Base-by-base conservation (phyloP, 2,113 vertebrate genomes). In the Nycticryphes semicollaris region DNA sequence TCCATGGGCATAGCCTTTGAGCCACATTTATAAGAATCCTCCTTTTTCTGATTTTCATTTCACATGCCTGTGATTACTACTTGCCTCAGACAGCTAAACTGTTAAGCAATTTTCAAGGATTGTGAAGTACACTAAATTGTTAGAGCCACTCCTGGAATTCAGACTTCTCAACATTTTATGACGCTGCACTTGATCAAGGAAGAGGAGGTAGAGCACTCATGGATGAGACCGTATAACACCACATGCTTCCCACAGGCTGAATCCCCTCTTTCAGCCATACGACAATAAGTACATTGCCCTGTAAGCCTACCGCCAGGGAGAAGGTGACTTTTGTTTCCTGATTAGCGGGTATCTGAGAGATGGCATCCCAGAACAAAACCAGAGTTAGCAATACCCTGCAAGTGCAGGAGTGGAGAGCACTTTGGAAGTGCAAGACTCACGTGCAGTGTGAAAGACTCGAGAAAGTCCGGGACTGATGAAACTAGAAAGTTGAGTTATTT, bases 61-160 rank as follows among this genome's bases (percentile, higher is more conserved):
- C n/a, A n/a, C n/a, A n/a, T 57, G 54, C 39, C 60, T 56, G 23
- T 75, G 62, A 94, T 86, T 85, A 84, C 20, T 12, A 69, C 68
- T 64, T 88, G 50, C 63, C 92, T 69, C 82, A 90, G 53, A 94
- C 16, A 85, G 4, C 27, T 76, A 45, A 50, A 80, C 57, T 80
- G 73, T 62, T 93, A 94, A 93, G 59, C 33, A 91, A 48, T 53
- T 93, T 30, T 90, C 50, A 93, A 88, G 85, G 88, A 92, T 84
- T 85, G 57, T 79, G 48, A 90, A 76, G 19, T 39, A 53, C 16
- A 37, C 14, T 20, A 37, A 79, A 79, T 31, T 69, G 47, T 60
- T 82, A 83, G 24, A 90, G 17, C 6, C 30, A 53, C 57, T 21
- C 45, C 68, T 50, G 59, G 37, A 90, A 95, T 88, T 95, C 50